Evolutionary conservation across 1,140 invertebrate genomes (phyloP).

Genomic region (Lethocerus indicus): DNA sequence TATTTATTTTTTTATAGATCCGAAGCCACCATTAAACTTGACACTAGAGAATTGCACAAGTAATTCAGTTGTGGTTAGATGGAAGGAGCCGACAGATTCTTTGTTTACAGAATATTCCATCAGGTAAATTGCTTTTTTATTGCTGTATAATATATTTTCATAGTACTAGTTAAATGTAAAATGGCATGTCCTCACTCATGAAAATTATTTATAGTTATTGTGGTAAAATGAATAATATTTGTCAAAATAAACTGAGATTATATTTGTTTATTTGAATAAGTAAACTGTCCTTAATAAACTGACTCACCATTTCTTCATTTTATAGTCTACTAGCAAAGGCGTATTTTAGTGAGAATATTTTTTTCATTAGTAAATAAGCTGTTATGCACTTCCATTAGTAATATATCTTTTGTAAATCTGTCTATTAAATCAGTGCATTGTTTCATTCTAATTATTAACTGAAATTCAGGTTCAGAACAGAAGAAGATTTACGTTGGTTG

Average conservation of each 20-base stretch:
- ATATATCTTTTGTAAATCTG: too few species aligned
- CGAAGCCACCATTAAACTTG: conserved; percentile 61
- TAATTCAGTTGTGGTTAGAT: conserved; percentile 62
- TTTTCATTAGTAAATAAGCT: too few species aligned
- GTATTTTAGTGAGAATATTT: too few species aligned
- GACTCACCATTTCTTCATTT: too few species aligned
- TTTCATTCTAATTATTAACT: neutral
- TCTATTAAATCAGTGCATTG: too few species aligned
- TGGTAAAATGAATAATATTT: neutral
- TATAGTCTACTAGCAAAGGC: too few species aligned
- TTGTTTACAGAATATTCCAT: conserved; percentile 67
- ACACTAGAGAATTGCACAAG: conserved; percentile 62
- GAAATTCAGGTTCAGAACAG: conserved; percentile 45
- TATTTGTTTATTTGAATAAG: neutral
- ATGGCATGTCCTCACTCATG: too few species aligned
- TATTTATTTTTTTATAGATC: conserved; percentile 32
- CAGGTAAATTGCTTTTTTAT: conserved; percentile 22
- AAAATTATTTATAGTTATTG: neutral
- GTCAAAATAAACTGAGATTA: neutral
- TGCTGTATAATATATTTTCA: neutral
- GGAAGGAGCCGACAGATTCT: conserved; percentile 55
- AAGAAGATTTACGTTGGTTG: conserved; percentile 48
- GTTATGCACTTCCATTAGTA: too few species aligned
- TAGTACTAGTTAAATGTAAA: neutral
- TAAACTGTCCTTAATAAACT: too few species aligned